Evolutionary conservation across 2,888 invertebrate genomes (phyloP).

Genomic region (Athalia cordata): DNA sequence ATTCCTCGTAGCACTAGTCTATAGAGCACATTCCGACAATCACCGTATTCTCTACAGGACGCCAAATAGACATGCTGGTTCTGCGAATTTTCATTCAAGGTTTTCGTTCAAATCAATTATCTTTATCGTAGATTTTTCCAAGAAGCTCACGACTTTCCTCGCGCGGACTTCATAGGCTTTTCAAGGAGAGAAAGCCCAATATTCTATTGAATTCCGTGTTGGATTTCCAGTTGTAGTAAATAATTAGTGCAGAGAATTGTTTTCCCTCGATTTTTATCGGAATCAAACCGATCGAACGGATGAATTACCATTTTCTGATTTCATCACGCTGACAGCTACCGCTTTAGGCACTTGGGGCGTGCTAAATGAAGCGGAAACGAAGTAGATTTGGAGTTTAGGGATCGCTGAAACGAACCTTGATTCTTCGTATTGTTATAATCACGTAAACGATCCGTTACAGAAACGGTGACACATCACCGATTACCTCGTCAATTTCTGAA

Average conservation of each 20-base stretch:
- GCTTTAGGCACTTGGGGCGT: background rate
- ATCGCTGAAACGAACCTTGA: background rate
- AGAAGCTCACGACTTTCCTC: too few species aligned
- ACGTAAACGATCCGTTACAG: conserved; percentile 19
- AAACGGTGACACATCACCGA: conserved; percentile 25
- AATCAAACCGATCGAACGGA: background rate
- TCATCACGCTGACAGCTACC: background rate
- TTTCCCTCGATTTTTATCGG: background rate
- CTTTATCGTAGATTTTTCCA: too few species aligned
- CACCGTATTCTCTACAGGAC: too few species aligned
- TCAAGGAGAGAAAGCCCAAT: too few species aligned
- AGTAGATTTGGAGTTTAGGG: conserved; percentile 21
- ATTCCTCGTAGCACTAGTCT: too few species aligned
- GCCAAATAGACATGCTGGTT: too few species aligned
- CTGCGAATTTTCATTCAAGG: too few species aligned
- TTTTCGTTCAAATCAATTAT: too few species aligned
- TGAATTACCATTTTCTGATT: conserved; percentile 17
- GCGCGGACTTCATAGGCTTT: too few species aligned
- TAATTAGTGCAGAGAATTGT: background rate
- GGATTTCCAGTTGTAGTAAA: background rate
- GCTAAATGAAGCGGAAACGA: conserved; percentile 26
- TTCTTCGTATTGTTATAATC: conserved; percentile 18
- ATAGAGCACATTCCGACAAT: too few species aligned
- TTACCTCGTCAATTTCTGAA: background rate
- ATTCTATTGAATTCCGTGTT: too few species aligned